Conservation (phyloP, 1,140 invertebrate species). For the Euborellia annulipes region DNA sequence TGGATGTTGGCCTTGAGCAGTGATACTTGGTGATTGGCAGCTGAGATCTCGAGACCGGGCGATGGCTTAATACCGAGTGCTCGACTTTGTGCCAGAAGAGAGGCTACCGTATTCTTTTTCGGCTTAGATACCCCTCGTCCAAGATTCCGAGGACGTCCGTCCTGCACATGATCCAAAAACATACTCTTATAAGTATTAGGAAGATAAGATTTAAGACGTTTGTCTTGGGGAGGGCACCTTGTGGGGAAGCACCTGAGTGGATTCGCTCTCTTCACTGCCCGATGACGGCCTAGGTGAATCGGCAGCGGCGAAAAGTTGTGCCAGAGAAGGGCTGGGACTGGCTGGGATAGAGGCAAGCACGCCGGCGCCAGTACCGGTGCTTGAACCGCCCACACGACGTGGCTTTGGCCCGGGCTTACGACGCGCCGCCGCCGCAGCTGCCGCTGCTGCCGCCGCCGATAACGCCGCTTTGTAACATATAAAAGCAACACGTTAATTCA, state of each 20-base stretch:
- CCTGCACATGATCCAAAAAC: slow-evolving; percentile 33
- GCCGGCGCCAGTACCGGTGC: neutral
- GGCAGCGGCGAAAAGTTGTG: slow-evolving; percentile 35
- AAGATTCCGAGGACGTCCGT: slow-evolving; percentile 60
- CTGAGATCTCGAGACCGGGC: slow-evolving; percentile 17
- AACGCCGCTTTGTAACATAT: slow-evolving; percentile 28
- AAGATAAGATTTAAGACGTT: too few species aligned
- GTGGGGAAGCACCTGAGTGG: slow-evolving; percentile 21
- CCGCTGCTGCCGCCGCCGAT: slow-evolving; percentile 18
- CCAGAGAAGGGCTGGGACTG: slow-evolving; percentile 34
- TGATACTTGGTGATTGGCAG: slow-evolving; percentile 40
- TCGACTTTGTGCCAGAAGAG: slow-evolving; percentile 63
- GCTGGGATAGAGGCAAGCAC: slow-evolving; percentile 21
- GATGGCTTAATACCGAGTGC: slow-evolving; percentile 52
- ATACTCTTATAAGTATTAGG: too few species aligned
- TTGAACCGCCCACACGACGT: slow-evolving; percentile 31
- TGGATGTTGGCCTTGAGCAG: slow-evolving; percentile 41
- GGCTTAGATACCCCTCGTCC: slow-evolving; percentile 71
- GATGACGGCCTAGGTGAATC: slow-evolving; percentile 40
- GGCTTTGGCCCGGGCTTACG: slow-evolving; percentile 57
- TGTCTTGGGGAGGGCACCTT: too few species aligned
- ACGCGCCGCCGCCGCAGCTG: slow-evolving; percentile 32
- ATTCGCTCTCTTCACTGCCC: slow-evolving; percentile 49
- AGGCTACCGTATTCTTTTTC: slow-evolving; percentile 82
- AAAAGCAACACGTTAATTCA: slow-evolving; percentile 11